These are phyloP conservation scores for Heliconius melpomene DNA, from an alignment of 1,140 invertebrate species.

Conservation along the genomic window DNA sequence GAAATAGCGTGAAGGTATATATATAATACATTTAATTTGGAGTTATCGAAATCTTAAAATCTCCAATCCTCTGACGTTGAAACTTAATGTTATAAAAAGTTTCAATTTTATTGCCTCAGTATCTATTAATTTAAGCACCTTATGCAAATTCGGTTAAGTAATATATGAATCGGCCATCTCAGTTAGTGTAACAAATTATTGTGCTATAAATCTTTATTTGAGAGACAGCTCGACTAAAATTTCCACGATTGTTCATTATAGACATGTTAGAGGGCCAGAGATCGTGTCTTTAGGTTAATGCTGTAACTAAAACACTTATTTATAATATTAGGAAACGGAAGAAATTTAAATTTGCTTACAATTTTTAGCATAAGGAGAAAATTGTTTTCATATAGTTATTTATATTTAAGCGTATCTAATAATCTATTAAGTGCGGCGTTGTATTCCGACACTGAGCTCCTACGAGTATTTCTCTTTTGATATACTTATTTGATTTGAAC, in stretches of 20 bases:
- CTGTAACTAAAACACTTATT: neutral
- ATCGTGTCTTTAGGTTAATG: neutral
- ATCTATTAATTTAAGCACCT: constrained; percentile 10
- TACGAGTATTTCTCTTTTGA: too few species aligned
- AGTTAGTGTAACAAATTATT: constrained; percentile 13
- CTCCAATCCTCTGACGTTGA: neutral
- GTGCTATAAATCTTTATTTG: constrained; percentile 13
- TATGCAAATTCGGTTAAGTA: constrained; percentile 10
- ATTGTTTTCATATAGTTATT: too few species aligned
- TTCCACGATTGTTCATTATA: neutral
- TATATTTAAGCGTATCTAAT: neutral
- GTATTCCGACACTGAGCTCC: too few species aligned
- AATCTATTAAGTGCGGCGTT: too few species aligned
- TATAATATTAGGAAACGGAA: neutral
- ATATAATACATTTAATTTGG: neutral
- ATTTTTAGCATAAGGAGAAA: neutral
- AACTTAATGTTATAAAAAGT: neutral
- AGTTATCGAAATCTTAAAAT: neutral
- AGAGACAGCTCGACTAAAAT: neutral
- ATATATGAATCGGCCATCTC: constrained; percentile 1
- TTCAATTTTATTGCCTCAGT: neutral
- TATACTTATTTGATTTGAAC: too few species aligned
- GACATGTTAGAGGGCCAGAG: neutral
- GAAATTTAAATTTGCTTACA: neutral
- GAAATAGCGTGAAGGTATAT: neutral